These are phyloP conservation scores for Silurus meridionalis DNA, from an alignment of 2,113 vertebrate species.

Conservation along the genomic window DNA sequence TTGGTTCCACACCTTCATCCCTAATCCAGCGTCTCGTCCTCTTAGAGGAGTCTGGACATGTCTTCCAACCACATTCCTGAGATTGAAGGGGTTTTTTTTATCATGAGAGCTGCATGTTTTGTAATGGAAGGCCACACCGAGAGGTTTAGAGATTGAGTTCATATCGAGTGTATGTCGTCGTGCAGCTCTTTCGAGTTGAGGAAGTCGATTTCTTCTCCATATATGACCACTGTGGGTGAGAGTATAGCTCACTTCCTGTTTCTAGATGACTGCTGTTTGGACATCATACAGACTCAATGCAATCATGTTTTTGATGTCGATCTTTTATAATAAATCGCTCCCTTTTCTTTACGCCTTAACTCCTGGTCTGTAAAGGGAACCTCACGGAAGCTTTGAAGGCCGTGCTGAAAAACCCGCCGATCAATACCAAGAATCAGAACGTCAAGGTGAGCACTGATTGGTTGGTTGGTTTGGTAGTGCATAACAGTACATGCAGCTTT, in stretches of 20 bases:
- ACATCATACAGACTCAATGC: background rate
- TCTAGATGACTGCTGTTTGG: background rate
- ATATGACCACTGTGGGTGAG: slow-evolving; percentile 45
- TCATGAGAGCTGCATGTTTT: no score
- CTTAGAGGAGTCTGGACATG: slow-evolving; percentile 57
- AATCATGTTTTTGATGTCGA: background rate
- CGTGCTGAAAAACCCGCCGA: slow-evolving; percentile 95
- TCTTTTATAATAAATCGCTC: background rate
- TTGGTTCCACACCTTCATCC: background rate
- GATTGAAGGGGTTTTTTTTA: slow-evolving; percentile 24
- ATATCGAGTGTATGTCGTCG: no score
- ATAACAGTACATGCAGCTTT: no score
- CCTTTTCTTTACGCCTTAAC: slow-evolving; percentile 73
- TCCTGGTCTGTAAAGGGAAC: slow-evolving; percentile 81
- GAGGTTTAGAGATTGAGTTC: no score
- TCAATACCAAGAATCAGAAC: slow-evolving; percentile 96
- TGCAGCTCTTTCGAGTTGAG: slow-evolving; percentile 21
- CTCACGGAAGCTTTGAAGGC: slow-evolving; percentile 92
- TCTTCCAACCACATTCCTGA: slow-evolving; percentile 63
- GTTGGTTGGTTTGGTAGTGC: no score
- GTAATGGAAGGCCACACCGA: no score
- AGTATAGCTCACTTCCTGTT: slow-evolving; percentile 40
- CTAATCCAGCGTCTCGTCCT: no score
- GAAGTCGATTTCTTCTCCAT: slow-evolving; percentile 55
- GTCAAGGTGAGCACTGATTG: slow-evolving; percentile 80